Base-by-base conservation (phyloP, 2,113 vertebrate genomes). In the Spheniscus mendiculus region DNA sequence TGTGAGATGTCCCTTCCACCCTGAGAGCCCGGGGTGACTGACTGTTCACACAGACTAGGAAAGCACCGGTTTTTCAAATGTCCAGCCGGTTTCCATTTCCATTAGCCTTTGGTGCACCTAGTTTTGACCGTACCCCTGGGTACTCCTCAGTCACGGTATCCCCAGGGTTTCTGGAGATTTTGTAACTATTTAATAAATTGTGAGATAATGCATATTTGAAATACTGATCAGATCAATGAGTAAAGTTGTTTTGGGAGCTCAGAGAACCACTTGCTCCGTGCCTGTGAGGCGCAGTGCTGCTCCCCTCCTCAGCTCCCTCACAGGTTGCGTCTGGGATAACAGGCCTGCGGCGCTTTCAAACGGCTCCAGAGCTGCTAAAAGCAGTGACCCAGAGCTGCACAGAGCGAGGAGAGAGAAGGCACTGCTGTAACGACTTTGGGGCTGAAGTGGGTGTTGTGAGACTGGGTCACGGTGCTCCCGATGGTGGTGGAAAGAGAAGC, bases 291-390 rank as follows among this genome's bases (percentile, higher is more conserved):
- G 55, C 42, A 18, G n/a, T 29, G 44, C 52, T 70, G 49, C 63
- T 77, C 16, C 21, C 30, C 30, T 79, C 65, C 52, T 79, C 50
- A 26, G 55, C 50, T 91, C 15, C 19, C 55, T 87, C 18, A 5
- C 17, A 4, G 10, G 9, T 4, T 66, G 19, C 29, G 8, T 17
- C n/a, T 71, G 84, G 56, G 47, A 6, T 22, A 34, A 49, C 0
- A 10, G 27, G 6, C 32, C 61, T 12, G 12, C 0, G 0, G 44
- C 40, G 15, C 17, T 66, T 50, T 19, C 50, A 78, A 1, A 1
- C 47, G 72, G 15, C 22, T 59, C 34, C 36, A 17, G 34, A n/a
- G 71, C 49, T 61, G 42, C 89, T 17, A 5, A 26, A 74, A 52
- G 34, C 53, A 21, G 62, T 32, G 72, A n/a, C 65, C 81, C 30